Evolutionary conservation across 2,113 vertebrate species (phyloP), one percentile per base, ranked within the genome.

Genomic region (Ranitomeya variabilis): DNA sequence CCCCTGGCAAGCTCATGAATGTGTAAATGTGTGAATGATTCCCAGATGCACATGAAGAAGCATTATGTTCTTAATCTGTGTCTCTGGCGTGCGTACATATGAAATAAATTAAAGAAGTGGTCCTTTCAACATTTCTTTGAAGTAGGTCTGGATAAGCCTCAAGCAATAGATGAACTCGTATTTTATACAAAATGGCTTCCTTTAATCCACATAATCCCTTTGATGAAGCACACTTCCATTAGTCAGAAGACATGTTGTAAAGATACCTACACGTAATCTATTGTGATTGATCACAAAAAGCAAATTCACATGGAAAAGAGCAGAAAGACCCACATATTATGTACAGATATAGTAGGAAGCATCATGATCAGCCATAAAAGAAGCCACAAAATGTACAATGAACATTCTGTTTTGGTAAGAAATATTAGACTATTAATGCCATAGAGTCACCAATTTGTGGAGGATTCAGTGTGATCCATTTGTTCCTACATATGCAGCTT

Each of bases 51-150:
- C 37, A 54, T 77, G 80, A 88, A 88, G 51, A 62, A 82, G 52
- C 67, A 23, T 88, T 77, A 83, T 52, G 31, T 88, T 88, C 87
- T 54, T 77, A 88, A 88, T 76, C 59, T 76, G n/a, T 83, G 57
- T 83, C 80, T 77, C 26, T 74, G 66, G 51, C 31, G 18, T 60
- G 52, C 54, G 67, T 64, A 76, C 87, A 88, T 16, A 83, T 83
- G 80, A 52, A 26, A 76, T 74, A 81, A 76, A 88, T 76, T 77
- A 77, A 62, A 73, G 13, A 10, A 64, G 62, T 88, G 37, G 23
- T 14, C 9, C 55, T 88, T 77, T 83, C n/a, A 55, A 23, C 67
- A n/a, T 52, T 76, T n/a, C 87, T 83, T 88, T 88, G 80, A 83
- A 76, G 87, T 83, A 69, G 74, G 23, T 88, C 31, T n/a, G 16